Evolutionary conservation across 2,113 vertebrate species (phyloP).

Genomic region (Channa argus): DNA sequence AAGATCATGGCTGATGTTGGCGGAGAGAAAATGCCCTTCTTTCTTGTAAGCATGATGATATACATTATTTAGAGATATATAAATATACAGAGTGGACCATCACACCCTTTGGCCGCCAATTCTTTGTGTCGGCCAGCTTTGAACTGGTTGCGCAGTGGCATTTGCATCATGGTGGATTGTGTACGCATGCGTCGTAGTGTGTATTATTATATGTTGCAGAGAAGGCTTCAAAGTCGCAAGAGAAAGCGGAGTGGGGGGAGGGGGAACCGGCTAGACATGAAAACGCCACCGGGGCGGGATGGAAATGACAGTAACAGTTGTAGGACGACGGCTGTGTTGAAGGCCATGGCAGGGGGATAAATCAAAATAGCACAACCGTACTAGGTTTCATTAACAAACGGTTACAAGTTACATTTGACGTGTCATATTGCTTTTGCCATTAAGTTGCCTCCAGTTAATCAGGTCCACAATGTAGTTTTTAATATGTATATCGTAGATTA

Average conservation of each 20-base stretch:
- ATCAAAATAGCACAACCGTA: neutral
- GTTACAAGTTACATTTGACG: too few relatives aligned
- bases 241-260: constrained; percentile 68
- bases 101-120: neutral
- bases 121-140: constrained; percentile 24
- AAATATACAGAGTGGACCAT: neutral
- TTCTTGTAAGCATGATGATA: neutral
- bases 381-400: too few relatives aligned
- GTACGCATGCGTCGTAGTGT: constrained; percentile 79
- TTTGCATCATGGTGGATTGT: constrained; percentile 71
- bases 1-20: constrained; percentile 55
- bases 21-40: neutral
- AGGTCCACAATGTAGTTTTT: too few relatives aligned
- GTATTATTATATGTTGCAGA: constrained; percentile 78
- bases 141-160: constrained; percentile 83
- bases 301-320: constrained; percentile 58
- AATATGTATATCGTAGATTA: too few relatives aligned
- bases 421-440: too few relatives aligned
- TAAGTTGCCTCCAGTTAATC: too few relatives aligned
- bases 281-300: constrained; percentile 58
- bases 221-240: constrained; percentile 67
- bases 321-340: constrained; percentile 17
- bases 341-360: neutral
- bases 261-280: constrained; percentile 76
- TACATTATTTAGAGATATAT: neutral